phyloP scores from a whole-genome alignment of 1,140 invertebrate genomes.

The Bacillus rossius region DNA sequence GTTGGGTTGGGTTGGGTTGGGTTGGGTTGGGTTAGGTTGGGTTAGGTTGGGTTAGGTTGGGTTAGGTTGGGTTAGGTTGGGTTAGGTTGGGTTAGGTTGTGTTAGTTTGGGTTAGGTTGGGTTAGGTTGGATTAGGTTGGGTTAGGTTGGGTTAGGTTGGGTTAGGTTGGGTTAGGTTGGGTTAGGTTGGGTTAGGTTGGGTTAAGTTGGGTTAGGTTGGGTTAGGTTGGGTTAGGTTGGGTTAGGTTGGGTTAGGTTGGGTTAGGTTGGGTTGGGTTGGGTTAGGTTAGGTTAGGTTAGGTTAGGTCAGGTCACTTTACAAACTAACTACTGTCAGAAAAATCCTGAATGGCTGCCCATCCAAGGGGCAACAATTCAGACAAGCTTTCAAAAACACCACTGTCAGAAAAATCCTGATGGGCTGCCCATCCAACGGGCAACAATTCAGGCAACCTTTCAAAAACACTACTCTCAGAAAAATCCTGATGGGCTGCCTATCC shows the following conservation, averaged over 20 bases:
- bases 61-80: constrained; percentile 3
- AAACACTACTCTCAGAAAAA: no score
- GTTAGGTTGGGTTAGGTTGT: neutral
- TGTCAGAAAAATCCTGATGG: no score
- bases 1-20: neutral
- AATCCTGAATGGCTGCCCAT: no score
- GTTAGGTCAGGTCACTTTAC: neutral
- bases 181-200: constrained; percentile 1
- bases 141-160: constrained; percentile 2
- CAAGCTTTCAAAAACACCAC: no score
- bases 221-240: neutral
- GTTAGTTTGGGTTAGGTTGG: neutral
- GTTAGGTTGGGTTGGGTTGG: neutral
- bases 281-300: neutral
- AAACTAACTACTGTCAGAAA: no score
- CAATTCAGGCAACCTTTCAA: no score
- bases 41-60: neutral
- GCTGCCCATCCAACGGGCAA: no score
- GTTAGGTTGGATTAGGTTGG: neutral
- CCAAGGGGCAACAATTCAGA: no score
- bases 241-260: constrained; percentile 1
- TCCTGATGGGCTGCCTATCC: no score
- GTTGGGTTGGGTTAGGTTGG: constrained; percentile 1
- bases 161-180: constrained; percentile 3
- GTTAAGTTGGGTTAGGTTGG: neutral